Conservation (phyloP, 2,113 vertebrate species). For the Limanda limanda region DNA sequence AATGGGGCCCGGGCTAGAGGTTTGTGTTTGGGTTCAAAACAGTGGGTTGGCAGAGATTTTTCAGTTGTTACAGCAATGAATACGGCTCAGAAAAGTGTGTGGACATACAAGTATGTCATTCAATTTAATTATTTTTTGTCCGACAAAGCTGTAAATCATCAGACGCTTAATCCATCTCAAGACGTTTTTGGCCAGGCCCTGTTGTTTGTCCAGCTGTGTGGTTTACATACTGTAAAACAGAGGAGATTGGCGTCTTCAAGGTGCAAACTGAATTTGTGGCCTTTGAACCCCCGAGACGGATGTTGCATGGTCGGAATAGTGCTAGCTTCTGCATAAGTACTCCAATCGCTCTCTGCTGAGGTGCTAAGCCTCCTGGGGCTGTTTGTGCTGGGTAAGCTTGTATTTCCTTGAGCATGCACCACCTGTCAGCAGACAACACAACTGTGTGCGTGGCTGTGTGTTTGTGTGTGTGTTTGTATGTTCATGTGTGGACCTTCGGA, state of each 20-base stretch:
- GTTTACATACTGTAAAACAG: constrained; percentile 32
- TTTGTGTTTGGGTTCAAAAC: constrained; percentile 55
- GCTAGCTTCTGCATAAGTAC: constrained; percentile 59
- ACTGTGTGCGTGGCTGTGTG: constrained; percentile 38
- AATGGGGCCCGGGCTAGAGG: constrained; percentile 53
- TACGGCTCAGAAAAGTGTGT: constrained; percentile 28
- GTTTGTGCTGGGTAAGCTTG: constrained; percentile 72
- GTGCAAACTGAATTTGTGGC: constrained; percentile 66
- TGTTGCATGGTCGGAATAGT: constrained; percentile 66
- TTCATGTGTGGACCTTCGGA: constrained; percentile 22
- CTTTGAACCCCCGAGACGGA: constrained; percentile 68
- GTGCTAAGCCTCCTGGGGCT: constrained; percentile 70
- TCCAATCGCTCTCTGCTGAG: constrained; percentile 61
- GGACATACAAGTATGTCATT: not conserved
- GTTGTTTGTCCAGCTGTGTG: constrained; percentile 57
- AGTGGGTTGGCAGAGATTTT: constrained; percentile 59
- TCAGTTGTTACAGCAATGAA: constrained; percentile 48
- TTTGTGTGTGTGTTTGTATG: constrained; percentile 44
- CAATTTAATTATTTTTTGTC: not conserved
- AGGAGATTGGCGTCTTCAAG: constrained; percentile 47
- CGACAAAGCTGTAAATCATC: constrained; percentile 33
- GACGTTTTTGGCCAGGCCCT: constrained; percentile 38
- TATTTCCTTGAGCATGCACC: constrained; percentile 69
- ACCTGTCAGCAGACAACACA: constrained; percentile 67
- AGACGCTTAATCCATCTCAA: constrained; percentile 56